A percentile compares a stretch with the other conserved stretches of the same genome.
Conservation (phyloP, 2,113 vertebrate genomes). For the Chaetorhynchus papuensis region DNA sequence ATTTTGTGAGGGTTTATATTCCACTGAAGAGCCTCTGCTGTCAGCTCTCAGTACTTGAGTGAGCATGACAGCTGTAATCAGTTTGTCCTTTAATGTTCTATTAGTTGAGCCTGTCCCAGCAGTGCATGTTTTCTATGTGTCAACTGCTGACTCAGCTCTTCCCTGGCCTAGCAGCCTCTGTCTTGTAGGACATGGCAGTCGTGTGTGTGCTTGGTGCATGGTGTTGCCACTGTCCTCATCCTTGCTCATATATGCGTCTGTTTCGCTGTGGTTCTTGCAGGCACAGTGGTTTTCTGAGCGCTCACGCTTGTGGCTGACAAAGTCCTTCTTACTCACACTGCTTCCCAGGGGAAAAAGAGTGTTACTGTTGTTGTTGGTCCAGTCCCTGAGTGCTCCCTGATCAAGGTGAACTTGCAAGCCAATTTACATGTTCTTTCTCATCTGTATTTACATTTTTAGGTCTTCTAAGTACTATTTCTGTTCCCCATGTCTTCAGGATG, state of each 20-base stretch:
- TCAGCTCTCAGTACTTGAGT: not conserved
- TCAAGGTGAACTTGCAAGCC: not conserved
- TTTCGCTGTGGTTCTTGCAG: not conserved
- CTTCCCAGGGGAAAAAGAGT: not conserved
- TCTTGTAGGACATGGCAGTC: not conserved
- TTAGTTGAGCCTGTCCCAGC: not conserved
- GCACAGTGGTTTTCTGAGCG: not conserved
- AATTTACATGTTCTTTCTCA: not conserved
- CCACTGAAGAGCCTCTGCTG: not conserved
- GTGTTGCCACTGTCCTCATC: not conserved
- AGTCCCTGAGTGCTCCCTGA: not conserved
- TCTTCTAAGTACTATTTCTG: not conserved
- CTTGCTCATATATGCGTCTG: not conserved
- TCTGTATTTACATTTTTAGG: not conserved
- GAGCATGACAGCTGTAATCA: not conserved
- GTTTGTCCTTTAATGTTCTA: not conserved
- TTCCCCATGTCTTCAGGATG: not conserved
- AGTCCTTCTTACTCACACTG: not conserved
- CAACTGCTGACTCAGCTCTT: not conserved
- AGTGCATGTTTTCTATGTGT: fast-evolving
- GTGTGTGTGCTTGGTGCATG: fast-evolving
- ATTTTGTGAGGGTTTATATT: not conserved
- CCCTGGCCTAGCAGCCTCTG: not conserved
- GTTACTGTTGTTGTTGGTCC: not conserved
- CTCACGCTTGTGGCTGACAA: not conserved